Conservation (phyloP, 2,113 vertebrate genomes). For the Cebidichthys violaceus region DNA sequence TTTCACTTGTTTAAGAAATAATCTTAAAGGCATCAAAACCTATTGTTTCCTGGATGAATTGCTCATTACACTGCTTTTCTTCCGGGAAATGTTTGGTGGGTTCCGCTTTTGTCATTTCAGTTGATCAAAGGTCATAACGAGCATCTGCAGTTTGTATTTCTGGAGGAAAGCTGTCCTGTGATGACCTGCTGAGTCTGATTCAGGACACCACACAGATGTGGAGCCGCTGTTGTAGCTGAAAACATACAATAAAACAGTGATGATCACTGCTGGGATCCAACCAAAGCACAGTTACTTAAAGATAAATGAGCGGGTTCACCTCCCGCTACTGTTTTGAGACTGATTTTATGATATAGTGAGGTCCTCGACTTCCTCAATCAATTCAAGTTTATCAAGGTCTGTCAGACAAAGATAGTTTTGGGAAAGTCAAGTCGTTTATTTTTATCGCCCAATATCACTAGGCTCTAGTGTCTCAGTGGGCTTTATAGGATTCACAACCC, state of each 20-base stretch:
- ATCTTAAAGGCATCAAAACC: not conserved
- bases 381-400: not conserved
- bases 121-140: slow-evolving; percentile 6
- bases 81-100: not conserved
- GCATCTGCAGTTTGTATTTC: slow-evolving; percentile 19
- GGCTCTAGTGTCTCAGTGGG: not conserved
- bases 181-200: not conserved
- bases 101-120: slow-evolving; percentile 14
- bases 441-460: slow-evolving; percentile 11
- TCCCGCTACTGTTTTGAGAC: not conserved
- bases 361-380: not conserved
- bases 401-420: not conserved
- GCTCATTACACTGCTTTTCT: not conserved
- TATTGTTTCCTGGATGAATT: not conserved
- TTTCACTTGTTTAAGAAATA: not conserved
- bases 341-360: not conserved
- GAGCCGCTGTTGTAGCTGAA: slow-evolving; percentile 1
- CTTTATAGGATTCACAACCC: slow-evolving; percentile 4
- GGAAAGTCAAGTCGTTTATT: slow-evolving; percentile 10
- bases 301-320: not conserved
- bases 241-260: not conserved
- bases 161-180: not conserved
- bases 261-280: slow-evolving; percentile 17
- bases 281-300: not conserved
- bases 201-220: not conserved